Evolutionary conservation across 2,888 invertebrate genomes (phyloP).

Genomic region (Conus canariensis): DNA sequence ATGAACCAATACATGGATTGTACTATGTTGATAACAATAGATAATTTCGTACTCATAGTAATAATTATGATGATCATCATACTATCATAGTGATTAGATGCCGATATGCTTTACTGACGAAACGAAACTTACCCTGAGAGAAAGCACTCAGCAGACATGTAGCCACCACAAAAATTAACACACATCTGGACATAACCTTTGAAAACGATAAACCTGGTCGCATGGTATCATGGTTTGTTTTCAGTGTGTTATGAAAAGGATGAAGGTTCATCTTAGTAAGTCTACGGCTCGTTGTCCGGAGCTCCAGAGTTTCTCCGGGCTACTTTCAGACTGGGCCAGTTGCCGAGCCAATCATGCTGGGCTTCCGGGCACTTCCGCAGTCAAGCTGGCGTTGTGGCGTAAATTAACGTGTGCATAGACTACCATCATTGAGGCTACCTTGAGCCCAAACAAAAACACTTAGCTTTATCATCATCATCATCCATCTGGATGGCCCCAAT

Average conservation of each 20-base stretch:
- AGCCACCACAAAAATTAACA: conserved; percentile 4
- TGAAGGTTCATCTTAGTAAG: background rate
- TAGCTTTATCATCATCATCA: too few species aligned
- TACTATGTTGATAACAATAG: too few species aligned
- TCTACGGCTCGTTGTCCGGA: background rate
- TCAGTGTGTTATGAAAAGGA: background rate
- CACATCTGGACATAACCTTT: conserved; percentile 1
- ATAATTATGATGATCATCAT: background rate
- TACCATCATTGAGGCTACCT: background rate
- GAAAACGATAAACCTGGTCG: background rate
- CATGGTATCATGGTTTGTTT: background rate
- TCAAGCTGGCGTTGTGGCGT: background rate
- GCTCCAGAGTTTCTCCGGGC: background rate
- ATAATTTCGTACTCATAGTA: too few species aligned
- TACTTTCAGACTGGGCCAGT: conserved; percentile 28
- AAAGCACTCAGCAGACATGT: background rate
- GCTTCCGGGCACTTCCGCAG: conserved; percentile 2
- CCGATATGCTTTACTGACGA: background rate
- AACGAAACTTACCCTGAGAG: conserved; percentile 25
- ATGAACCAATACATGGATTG: too few species aligned
- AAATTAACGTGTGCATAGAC: background rate
- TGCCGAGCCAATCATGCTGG: conserved; percentile 11
- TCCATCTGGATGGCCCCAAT: too few species aligned
- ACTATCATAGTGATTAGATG: background rate
- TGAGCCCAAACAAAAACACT: too few species aligned